Percentiles rank a stretch among this genome's conserved stretches.
phyloP scores from a whole-genome alignment of 1,140 invertebrate genomes.

The Mactra quadrangularis region DNA sequence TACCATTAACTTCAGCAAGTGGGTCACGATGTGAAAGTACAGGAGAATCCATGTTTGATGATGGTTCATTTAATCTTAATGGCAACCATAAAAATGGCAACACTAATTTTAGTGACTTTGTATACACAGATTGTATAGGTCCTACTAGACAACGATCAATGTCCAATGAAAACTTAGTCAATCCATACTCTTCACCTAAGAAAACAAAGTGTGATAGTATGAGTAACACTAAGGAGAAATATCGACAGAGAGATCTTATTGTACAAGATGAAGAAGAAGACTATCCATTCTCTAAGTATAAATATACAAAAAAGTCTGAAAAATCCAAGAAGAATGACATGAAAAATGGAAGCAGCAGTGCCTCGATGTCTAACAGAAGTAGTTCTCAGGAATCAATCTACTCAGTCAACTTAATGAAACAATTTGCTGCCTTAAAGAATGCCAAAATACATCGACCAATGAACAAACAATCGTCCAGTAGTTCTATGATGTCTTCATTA shows the following conservation, averaged over 20 bases:
- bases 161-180: not conserved
- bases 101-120: slow-evolving; percentile 6
- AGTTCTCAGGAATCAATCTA: slow-evolving; percentile 37
- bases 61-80: not conserved
- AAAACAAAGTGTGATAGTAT: not conserved
- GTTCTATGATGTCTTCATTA: slow-evolving; percentile 46
- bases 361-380: slow-evolving; percentile 25
- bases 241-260: slow-evolving; percentile 44
- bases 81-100: not conserved
- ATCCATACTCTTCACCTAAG: slow-evolving; percentile 10
- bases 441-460: slow-evolving; percentile 3
- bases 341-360: not conserved
- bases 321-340: slow-evolving; percentile 1
- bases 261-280: slow-evolving; percentile 66
- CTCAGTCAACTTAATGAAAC: slow-evolving; percentile 41
- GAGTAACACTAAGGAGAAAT: slow-evolving; percentile 47
- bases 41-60: slow-evolving; percentile 28
- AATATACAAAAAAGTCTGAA: slow-evolving; percentile 71
- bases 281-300: slow-evolving; percentile 71
- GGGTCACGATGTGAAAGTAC: not conserved
- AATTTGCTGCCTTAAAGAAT: slow-evolving; percentile 33
- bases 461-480: slow-evolving; percentile 15
- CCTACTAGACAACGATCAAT: slow-evolving; percentile 15
- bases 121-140: not conserved
- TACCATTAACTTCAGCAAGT: slow-evolving; percentile 9